Base-by-base conservation (phyloP, 35 echinoderm and acorn worm genomes). In the Heliocidaris tuberculata region DNA sequence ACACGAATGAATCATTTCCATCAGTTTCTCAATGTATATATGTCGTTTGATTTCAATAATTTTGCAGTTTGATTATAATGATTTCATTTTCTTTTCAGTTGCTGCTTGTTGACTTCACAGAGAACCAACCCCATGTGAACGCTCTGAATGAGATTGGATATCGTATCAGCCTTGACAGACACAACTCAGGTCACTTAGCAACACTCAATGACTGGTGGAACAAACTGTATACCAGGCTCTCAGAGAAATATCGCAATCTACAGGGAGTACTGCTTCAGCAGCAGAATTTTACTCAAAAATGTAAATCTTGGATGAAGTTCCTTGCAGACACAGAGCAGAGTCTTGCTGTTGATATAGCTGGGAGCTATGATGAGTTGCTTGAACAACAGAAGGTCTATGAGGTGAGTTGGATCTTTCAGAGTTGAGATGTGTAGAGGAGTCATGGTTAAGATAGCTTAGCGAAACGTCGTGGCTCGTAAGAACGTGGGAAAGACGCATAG, bases 341-440 rank as follows among this genome's bases (percentile, higher is more conserved):
- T 60, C 92, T 97, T 35, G 97, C 97, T 16, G 98, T 99, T 21
- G 98, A 97, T 47, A 99, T 99, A 60, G 97, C 98, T 30, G 98
- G 98, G 7, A 99, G 97, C 86, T 99, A 97, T 87, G 96, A 96
- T 47, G 97, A 96, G 31, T 93, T 99, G 48, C 93, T 97, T 21
- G 97, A 97, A 85, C 98, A 99, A 90, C 98, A 99, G 93, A 99
- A 99, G 94, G 94, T 99, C 9, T 99, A 99, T 96, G 98, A 97
- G 94, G 98, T 99, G 88, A 96, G 94, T 95, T 42, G 85, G 31
- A 86, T 94, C 30, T 42, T 85, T 94, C 85, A 49, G 11, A 19
- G 71, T 61, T 92, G 21, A 47, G 13, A 61, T 32, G 15, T 60
- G 65, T n/a, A 78, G 19, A 9, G 65, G 65, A 7, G 27, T 78